Conservation (phyloP, 1,140 invertebrate genomes). For the Magallana angulata region DNA sequence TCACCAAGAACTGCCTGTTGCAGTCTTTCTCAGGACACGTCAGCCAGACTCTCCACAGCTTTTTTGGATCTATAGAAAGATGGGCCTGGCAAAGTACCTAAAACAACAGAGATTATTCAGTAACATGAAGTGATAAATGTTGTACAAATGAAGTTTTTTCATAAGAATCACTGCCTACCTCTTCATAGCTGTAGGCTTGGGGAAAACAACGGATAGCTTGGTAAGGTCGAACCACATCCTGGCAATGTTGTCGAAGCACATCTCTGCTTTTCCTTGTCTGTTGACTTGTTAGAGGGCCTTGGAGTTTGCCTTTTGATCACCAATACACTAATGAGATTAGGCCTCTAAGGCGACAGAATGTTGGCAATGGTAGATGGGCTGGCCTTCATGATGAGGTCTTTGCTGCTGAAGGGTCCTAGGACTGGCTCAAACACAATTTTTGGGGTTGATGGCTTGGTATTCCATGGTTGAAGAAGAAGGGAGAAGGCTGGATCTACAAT, state of each 20-base stretch:
- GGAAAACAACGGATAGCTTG: background rate
- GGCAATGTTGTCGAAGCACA: background rate
- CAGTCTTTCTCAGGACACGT: background rate
- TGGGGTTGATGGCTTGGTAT: no score
- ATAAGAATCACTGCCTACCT: background rate
- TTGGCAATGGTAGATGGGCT: no score
- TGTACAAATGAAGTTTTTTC: background rate
- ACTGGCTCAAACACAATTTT: no score
- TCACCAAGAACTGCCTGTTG: background rate
- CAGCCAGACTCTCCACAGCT: background rate
- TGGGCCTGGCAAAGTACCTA: background rate
- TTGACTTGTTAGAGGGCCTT: no score
- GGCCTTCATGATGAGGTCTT: no score
- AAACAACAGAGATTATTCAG: background rate
- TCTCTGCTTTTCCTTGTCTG: background rate
- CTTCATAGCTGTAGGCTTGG: background rate
- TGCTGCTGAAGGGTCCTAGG: no score
- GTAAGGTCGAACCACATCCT: background rate
- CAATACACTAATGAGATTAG: no score
- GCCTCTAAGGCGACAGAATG: no score
- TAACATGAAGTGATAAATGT: background rate
- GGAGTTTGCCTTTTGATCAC: no score
- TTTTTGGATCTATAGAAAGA: background rate
- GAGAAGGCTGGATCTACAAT: no score
- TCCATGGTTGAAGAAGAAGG: no score